Conservation (phyloP, 2,113 vertebrate species). For the Acanthisitta chloris region DNA sequence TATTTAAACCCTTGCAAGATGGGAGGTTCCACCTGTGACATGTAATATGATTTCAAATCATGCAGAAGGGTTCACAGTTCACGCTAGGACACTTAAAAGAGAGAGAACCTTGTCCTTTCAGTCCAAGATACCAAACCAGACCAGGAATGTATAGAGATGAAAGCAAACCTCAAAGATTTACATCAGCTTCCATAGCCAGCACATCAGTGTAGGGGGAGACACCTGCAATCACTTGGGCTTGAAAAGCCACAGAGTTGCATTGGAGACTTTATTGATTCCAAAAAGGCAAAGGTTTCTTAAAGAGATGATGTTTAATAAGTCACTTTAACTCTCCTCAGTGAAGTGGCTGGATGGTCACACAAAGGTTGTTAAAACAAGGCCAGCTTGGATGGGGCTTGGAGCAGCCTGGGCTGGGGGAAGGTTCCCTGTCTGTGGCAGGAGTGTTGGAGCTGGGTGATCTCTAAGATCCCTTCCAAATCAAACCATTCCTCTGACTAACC, state of each 20-base stretch:
- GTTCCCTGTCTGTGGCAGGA: neutral
- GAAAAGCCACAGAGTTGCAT: neutral
- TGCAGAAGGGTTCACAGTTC: neutral
- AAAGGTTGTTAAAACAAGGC: neutral
- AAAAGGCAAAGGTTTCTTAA: neutral
- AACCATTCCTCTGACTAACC: neutral
- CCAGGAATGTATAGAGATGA: neutral
- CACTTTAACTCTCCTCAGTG: neutral
- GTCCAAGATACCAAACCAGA: neutral
- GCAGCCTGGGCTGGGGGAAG: neutral
- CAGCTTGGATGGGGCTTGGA: neutral
- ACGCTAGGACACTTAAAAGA: neutral
- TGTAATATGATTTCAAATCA: neutral
- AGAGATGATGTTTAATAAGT: neutral
- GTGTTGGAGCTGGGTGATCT: neutral
- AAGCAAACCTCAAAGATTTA: neutral
- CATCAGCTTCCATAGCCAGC: neutral
- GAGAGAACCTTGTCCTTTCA: neutral
- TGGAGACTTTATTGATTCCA: neutral
- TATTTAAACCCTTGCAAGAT: neutral
- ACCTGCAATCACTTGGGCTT: neutral
- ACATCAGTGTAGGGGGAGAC: neutral
- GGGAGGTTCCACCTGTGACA: neutral
- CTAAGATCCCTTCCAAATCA: neutral
- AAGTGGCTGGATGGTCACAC: neutral